A percentile compares a stretch with the other conserved stretches of the same genome.
Conservation (phyloP, 2,113 vertebrate species). For the Toxotes chatareus region DNA sequence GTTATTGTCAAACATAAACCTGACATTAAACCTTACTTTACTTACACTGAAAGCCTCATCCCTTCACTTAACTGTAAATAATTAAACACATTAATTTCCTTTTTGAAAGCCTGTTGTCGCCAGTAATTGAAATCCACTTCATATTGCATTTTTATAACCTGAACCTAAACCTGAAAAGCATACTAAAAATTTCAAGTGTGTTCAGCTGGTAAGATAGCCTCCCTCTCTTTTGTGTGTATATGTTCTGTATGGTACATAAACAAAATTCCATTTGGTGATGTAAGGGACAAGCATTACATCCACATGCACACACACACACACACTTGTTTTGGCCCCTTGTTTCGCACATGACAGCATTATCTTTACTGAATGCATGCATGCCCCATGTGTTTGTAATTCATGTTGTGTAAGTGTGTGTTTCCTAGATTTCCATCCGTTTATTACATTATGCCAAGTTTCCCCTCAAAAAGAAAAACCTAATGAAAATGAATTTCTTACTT, state of each 20-base stretch:
- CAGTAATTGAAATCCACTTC: constrained; percentile 7
- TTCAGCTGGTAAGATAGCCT: neutral
- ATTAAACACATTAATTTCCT: neutral
- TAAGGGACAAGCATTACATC: constrained; percentile 1
- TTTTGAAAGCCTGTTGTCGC: neutral
- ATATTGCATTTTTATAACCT: neutral
- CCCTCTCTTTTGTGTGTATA: neutral
- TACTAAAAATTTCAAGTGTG: neutral
- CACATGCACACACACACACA: neutral
- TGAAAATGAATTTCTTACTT: constrained; percentile 48
- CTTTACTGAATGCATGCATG: constrained; percentile 26
- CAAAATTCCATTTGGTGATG: neutral
- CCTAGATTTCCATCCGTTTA: neutral
- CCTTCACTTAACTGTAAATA: neutral
- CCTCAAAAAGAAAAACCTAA: constrained; percentile 28
- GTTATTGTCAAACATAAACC: neutral
- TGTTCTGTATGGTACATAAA: neutral
- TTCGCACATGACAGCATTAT: neutral
- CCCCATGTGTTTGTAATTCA: constrained; percentile 25
- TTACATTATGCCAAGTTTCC: constrained; percentile 12
- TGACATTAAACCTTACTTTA: neutral
- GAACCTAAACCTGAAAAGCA: neutral
- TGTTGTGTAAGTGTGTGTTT: constrained; percentile 25
- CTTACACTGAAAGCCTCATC: neutral
- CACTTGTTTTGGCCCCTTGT: no score